Evolutionary conservation across 2,888 invertebrate species (phyloP).

Genomic region (Pandemis heparana): DNA sequence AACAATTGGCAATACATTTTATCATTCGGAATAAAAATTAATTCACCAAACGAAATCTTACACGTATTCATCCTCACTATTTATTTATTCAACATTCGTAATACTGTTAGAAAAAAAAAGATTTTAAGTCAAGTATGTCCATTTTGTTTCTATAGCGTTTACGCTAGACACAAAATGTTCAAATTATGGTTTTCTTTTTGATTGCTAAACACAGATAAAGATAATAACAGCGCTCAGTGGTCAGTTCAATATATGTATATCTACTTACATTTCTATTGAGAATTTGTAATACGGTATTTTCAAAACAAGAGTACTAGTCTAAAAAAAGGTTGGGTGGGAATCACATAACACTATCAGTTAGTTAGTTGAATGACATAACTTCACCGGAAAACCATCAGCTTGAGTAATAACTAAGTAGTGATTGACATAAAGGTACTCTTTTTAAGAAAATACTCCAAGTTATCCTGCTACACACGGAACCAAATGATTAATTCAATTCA

Average conservation of each 20-base stretch:
- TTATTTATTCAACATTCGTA: conserved; percentile 61
- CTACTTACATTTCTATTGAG: conserved; percentile 28
- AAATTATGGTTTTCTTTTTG: conserved; percentile 22
- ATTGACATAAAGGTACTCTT: background rate
- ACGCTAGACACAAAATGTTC: conserved; percentile 10
- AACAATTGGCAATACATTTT: conserved; percentile 47
- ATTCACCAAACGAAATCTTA: conserved; percentile 30
- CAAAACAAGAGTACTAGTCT: conserved; percentile 4
- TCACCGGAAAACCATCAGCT: background rate
- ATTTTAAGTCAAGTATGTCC: conserved; percentile 55
- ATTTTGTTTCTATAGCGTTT: conserved; percentile 14
- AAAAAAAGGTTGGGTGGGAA: background rate
- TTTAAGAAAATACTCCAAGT: background rate
- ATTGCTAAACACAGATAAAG: conserved; percentile 28
- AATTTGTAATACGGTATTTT: conserved; percentile 13
- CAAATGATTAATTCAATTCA: conserved; percentile 47
- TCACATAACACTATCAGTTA: background rate
- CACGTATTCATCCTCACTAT: conserved; percentile 45
- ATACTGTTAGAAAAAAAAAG: conserved; percentile 71
- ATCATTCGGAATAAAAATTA: conserved; percentile 36
- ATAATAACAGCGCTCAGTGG: conserved; percentile 25
- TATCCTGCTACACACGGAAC: conserved; percentile 31
- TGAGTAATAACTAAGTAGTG: background rate
- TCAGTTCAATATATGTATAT: conserved; percentile 14
- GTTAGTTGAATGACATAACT: background rate